Base-by-base conservation (phyloP, 2,888 invertebrate genomes). In the Drosophila pegasa region DNA sequence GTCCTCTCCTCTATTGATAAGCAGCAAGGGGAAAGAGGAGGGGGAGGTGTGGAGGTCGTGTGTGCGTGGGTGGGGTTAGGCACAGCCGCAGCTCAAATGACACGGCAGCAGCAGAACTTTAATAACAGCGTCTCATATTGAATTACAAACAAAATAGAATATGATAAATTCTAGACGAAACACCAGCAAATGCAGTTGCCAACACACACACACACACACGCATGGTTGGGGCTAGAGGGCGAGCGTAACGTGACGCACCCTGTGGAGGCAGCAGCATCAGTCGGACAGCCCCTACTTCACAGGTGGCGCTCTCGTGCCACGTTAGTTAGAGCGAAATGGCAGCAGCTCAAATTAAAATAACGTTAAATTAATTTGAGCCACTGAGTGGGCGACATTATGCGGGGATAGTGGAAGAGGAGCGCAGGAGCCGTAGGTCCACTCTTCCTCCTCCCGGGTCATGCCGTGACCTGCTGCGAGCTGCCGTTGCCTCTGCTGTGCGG, bases 111-210 rank as follows among this genome's bases (percentile, higher is more conserved):
- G 86, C 82, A 85, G 89, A 89, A 85, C 89, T 85, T 85, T 85
- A 89, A 85, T 89, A 85, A 85, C 88, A 85, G 69, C 88, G 79
- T 56, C 64, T 51, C 66, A 78, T 69, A 85, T 85, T 87, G 64
- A 64, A 76, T 85, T 89, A 85, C 85, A 85, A 85, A 89, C 89
- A 85, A 87, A 87, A 85, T 85, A 87, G 88, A 85, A 85, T 89
- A 85, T 85, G 83, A 88, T 87, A 87, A 89, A 85, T 81, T 87
- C 88, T 85, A 87, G 59, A 78, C 72, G 55, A 78, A 80, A 72
- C 80, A 82, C 63, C 87, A 80, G 61, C 76, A 73, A 78, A 57
- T 76, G 79, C 79, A 76, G 62, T 65, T 63, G 40, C 58, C 45
- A 27, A 12, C 41, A 38, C 37, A 20, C 38, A 29, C 31, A 54